phyloP scores from a whole-genome alignment of 2,113 vertebrate species.

The Tragelaphus buxtoni region DNA sequence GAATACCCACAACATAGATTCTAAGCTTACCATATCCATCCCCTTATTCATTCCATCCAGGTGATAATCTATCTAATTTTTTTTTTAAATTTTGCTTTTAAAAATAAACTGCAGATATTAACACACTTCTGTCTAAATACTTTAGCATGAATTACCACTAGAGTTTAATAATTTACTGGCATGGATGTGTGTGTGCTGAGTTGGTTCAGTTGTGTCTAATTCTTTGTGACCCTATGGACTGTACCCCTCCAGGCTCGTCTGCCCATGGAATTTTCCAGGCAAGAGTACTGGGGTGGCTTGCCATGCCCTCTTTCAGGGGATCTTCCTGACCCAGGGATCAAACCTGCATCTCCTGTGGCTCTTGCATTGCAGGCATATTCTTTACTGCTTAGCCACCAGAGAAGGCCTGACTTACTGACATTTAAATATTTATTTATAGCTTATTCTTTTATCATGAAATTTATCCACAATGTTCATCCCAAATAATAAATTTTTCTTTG shows the following conservation, averaged over 20 bases:
- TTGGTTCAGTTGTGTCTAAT: neutral
- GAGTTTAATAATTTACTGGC: neutral
- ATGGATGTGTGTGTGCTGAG: neutral
- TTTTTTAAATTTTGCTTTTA: neutral
- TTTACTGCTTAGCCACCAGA: neutral
- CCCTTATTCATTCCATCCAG: neutral
- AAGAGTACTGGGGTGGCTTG: neutral
- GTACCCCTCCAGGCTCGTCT: accelerated
- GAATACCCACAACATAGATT: neutral
- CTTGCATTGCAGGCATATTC: neutral
- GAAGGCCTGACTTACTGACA: neutral
- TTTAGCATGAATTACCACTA: neutral
- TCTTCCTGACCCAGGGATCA: neutral
- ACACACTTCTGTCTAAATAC: neutral
- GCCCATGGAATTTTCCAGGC: neutral
- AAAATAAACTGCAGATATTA: neutral
- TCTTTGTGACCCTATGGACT: neutral
- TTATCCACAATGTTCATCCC: neutral
- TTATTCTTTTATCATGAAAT: neutral
- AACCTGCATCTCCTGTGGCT: neutral
- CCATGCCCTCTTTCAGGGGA: neutral
- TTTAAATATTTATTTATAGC: neutral
- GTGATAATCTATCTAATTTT: neutral
- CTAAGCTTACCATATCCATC: neutral
- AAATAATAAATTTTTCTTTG: neutral